These are phyloP conservation scores for Microtus pennsylvanicus DNA, from an alignment of 2,113 vertebrate species.

Conservation along the genomic window DNA sequence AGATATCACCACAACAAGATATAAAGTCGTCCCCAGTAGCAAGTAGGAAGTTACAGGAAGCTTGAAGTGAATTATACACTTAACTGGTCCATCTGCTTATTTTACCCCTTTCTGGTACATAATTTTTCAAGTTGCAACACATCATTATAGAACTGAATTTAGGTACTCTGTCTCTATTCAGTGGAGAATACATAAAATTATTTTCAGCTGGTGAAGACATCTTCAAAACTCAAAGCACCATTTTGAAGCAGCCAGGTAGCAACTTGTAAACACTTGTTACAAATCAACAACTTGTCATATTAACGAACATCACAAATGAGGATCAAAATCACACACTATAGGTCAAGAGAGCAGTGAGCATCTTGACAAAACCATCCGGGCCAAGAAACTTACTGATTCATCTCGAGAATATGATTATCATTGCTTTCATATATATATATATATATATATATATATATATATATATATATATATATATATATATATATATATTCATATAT, in stretches of 20 bases:
- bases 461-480: no score
- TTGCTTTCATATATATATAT: not conserved
- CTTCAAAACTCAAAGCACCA: conserved; percentile 71
- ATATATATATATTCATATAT: no score
- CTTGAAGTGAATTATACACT: not conserved
- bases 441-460: no score
- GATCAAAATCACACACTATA: conserved; percentile 59
- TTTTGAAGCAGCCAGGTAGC: conserved; percentile 80
- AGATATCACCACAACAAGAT: not conserved
- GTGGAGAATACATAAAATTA: conserved; percentile 77
- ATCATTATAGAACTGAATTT: conserved; percentile 52
- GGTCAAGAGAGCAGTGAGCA: conserved; percentile 81
- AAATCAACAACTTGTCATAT: conserved; percentile 83
- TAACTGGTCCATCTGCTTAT: not conserved
- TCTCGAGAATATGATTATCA: not conserved
- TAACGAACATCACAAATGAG: conserved; percentile 76
- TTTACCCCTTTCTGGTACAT: not conserved
- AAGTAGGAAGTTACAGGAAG: not conserved
- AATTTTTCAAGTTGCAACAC: conserved; percentile 77
- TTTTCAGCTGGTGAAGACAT: conserved; percentile 75
- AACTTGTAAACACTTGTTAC: conserved; percentile 78
- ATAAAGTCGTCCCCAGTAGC: conserved; percentile 15
- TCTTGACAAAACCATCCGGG: not conserved
- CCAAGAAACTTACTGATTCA: not conserved
- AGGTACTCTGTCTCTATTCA: conserved; percentile 62